Evolutionary conservation across 2,888 invertebrate species (phyloP), one percentile per base, ranked within the genome.

Genomic region (Autographa gamma): DNA sequence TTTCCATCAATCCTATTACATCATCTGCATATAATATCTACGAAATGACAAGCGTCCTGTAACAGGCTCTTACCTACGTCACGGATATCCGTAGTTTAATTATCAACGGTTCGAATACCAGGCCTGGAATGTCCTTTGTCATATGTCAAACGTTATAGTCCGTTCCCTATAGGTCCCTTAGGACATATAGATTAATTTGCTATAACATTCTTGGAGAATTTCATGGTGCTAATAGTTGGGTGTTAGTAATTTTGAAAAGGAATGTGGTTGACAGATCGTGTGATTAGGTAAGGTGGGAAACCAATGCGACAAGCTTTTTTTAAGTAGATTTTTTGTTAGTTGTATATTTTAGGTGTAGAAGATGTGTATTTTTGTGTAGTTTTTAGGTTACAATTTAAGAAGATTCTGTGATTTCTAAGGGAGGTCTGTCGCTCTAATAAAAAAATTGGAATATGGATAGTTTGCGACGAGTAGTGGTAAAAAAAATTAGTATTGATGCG

Each of bases 1-100:
- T 38, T 11, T 48, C 16, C 7, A 48, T 48, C n/a, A n/a, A 52
- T 18, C 18, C 16, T 1, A 8, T 61, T 59, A 73, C 34, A 61
- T 31, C 59, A 62, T 61, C 48, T 60, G 59, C 56, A 60, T 59
- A 69, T 69, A 38, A 48, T 48, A 48, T 48, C 48, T 43, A 16
- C 6, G 34, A 18, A 25, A 41, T 43, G 52, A 66, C 48, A 70
- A 67, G 52, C 31, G 38, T 67, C 69, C 62, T 74, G 65, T 60
- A 54, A 56, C 54, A 68, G 74, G 74, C 74, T 71, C 66, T 74
- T 58, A 74, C 77, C 70, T 77, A 77, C 77, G 77, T 82, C 80
- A 77, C 72, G 77, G 76, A 78, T 77, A 80, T 83, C 77, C 74
- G 52, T 38, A 77, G 72, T 78, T 83, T 83, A 83, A 86, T 86